Evolutionary conservation across 2,888 invertebrate species (phyloP), one percentile per base, ranked within the genome.

Genomic region (Zaprionus obscuricornis): DNA sequence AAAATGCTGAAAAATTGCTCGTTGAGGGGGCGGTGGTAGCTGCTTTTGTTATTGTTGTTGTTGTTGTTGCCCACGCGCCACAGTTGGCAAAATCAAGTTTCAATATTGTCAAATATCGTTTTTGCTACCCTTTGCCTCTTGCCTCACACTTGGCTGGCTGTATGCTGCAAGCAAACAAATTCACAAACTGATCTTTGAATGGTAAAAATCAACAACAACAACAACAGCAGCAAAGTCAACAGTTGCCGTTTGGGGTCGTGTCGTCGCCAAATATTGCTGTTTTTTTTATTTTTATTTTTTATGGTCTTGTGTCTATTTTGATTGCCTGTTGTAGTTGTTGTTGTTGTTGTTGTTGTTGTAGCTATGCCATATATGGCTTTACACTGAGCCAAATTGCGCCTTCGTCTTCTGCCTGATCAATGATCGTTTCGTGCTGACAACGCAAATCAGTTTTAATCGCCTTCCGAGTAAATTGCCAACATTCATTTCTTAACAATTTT

Each of bases 11-110:
- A 36, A 17, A 54, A 47, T 49, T 47, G 27, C 39, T 47, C 46
- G 24, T 8, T 26, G 42, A 13, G 26, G 11, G 8, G 33, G 20
- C 17, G 16, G 34, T 20, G 10, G 11, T 29, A 14, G n/a, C n/a
- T n/a, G n/a, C n/a, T n/a, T n/a, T n/a, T 4, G 31, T 31, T 11
- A 14, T 31, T 6, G 2, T 6, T 31, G 31, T 34, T 18, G 27
- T 18, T 31, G 57, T 62, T 51, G 60, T 46, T 31, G 46, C 72
- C 73, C 73, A 68, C 72, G 68, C 72, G 58, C n/a, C n/a, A n/a
- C 65, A 58, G 57, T 60, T 68, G 65, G 55, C 68, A 43, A 72
- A 72, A 72, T 68, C 72, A 65, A 71, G 74, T 69, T 66, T 67
- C 16, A 40, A 29, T 58, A 45, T 40, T 36, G 13, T 27, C n/a